These are phyloP conservation scores for Tetrapedia diversipes DNA, from an alignment of 2,888 invertebrate genomes.

Conservation along the genomic window DNA sequence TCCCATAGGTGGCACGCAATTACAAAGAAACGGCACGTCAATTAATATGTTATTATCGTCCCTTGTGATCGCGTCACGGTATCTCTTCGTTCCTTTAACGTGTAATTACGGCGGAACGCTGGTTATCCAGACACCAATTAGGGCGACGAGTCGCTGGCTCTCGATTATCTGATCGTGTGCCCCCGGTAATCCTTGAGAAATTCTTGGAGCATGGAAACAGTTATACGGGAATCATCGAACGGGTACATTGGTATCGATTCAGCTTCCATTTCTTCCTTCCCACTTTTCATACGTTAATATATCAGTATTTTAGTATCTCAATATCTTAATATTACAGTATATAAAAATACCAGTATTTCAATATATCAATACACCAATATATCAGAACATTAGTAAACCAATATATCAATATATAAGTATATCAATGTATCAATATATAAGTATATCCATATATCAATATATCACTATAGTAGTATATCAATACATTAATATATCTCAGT, in stretches of 20 bases:
- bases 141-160: constrained; percentile 12
- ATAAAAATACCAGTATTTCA: too few relatives aligned
- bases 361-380: too few relatives aligned
- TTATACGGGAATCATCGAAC: constrained; percentile 14
- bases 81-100: constrained; percentile 21
- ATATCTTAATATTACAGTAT: too few relatives aligned
- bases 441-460: too few relatives aligned
- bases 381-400: too few relatives aligned
- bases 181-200: constrained; percentile 5
- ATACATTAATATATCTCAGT: too few relatives aligned
- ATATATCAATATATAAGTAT: too few relatives aligned
- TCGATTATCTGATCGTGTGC: neutral
- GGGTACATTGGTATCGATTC: neutral
- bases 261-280: neutral
- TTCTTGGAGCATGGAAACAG: neutral
- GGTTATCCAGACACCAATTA: constrained; percentile 13
- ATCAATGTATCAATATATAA: too few relatives aligned
- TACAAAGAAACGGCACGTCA: neutral
- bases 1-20: neutral
- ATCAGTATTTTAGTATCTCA: too few relatives aligned
- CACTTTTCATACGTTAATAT: too few relatives aligned
- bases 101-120: constrained; percentile 25
- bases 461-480: too few relatives aligned
- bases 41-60: constrained; percentile 16
- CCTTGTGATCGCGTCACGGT: neutral